A percentile compares a stretch with the other conserved stretches of the same genome.
Conservation (phyloP, 35 echinoderm and acorn worm genomes). For the Holothuria glaberrima region DNA sequence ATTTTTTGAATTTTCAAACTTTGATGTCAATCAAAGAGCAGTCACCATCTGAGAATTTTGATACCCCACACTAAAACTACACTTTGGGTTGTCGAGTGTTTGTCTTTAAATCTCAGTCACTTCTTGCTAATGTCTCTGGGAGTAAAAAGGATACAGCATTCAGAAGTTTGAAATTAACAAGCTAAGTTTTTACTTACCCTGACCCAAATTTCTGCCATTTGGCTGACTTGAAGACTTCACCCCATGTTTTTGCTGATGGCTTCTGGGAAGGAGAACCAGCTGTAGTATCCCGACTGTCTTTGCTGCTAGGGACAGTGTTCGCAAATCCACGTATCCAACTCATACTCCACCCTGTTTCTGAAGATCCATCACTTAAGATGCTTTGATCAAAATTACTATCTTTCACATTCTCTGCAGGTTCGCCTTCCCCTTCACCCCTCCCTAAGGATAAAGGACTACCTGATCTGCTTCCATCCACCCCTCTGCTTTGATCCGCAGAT, state of each 20-base stretch:
- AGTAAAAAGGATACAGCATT: too few species aligned
- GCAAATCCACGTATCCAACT: conserved; percentile 49
- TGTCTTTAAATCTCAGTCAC: too few species aligned
- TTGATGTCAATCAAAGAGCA: too few species aligned
- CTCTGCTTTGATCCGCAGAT: not conserved
- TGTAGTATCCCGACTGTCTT: not conserved
- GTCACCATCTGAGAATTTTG: too few species aligned
- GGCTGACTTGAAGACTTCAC: conserved; percentile 19
- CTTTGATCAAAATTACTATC: not conserved
- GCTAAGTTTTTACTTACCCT: not conserved
- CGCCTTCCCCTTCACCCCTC: conserved; percentile 3
- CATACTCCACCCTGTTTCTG: conserved; percentile 35
- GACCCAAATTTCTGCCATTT: conserved; percentile 33
- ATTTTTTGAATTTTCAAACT: too few species aligned
- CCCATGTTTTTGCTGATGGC: conserved; percentile 9
- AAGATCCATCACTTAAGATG: not conserved
- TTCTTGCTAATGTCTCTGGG: too few species aligned
- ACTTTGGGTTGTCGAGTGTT: too few species aligned
- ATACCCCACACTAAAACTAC: too few species aligned
- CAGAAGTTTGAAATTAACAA: too few species aligned
- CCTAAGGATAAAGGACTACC: not conserved
- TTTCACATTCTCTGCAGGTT: not conserved
- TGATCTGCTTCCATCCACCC: not conserved
- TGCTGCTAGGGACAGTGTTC: conserved; percentile 23
- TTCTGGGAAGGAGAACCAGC: conserved; percentile 1